phyloP scores from a whole-genome alignment of 2,797 vertebrate species.

The Falco peregrinus region DNA sequence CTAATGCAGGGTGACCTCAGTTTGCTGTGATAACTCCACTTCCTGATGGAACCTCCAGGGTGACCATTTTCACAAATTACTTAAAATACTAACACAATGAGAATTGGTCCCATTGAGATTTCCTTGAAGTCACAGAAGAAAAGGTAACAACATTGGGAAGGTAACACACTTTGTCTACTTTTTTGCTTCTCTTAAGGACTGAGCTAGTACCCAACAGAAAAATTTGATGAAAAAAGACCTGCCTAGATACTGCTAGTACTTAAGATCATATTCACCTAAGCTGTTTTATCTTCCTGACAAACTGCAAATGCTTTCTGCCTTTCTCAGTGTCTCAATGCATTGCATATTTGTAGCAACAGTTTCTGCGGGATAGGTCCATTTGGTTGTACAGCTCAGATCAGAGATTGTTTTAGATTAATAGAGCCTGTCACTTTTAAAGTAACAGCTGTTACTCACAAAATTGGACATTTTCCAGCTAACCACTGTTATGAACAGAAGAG shows the following conservation, averaged over 20 bases:
- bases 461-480: constrained; percentile 48
- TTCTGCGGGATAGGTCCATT: background rate
- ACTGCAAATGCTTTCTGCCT: background rate
- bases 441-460: constrained; percentile 54
- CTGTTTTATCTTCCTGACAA: background rate
- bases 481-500: background rate
- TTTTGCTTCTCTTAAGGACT: background rate
- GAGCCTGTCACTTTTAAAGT: constrained; percentile 48
- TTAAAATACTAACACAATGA: background rate
- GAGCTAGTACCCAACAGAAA: background rate
- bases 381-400: background rate
- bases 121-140: background rate
- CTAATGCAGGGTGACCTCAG: background rate
- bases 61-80: background rate
- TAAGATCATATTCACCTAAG: background rate
- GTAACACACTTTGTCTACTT: background rate
- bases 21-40: background rate
- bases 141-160: background rate
- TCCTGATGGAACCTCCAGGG: background rate
- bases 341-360: background rate
- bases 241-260: background rate
- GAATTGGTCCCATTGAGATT: background rate
- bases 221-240: background rate
- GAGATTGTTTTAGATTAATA: constrained; percentile 35
- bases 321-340: background rate